Evolutionary conservation across 1,140 invertebrate genomes (phyloP).

Genomic region (Hestina assimilis): DNA sequence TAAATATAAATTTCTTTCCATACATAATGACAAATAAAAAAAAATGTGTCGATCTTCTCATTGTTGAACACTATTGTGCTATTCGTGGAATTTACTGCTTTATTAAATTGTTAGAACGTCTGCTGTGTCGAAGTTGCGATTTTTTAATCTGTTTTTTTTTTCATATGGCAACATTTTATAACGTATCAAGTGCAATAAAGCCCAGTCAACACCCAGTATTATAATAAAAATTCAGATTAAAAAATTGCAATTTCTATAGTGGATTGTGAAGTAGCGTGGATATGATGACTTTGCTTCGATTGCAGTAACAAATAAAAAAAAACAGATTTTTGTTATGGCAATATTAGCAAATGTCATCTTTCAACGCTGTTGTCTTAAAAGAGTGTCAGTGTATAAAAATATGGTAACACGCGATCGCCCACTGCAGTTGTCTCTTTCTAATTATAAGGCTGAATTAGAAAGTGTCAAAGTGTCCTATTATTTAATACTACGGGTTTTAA

Average conservation of each 20-base stretch:
- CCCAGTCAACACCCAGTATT: neutral
- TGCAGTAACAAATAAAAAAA: neutral
- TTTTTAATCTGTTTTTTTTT: neutral
- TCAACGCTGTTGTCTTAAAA: conserved; percentile 4
- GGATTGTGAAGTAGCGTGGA: neutral
- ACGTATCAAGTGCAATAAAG: neutral
- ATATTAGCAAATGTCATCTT: conserved; percentile 6
- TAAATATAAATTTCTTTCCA: conserved; percentile 58
- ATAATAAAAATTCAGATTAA: neutral
- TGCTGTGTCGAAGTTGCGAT: conserved; percentile 5
- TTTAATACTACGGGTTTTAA: conserved; percentile 32
- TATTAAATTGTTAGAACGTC: conserved; percentile 13
- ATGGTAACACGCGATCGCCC: conserved; percentile 49
- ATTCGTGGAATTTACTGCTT: conserved; percentile 26
- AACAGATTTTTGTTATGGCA: conserved; percentile 6
- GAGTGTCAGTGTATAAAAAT: conserved; percentile 28
- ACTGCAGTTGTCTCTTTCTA: conserved; percentile 62
- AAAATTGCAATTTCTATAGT: conserved; percentile 3
- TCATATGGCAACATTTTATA: neutral
- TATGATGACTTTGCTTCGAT: neutral
- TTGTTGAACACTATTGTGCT: conserved; percentile 12
- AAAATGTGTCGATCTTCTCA: conserved; percentile 42
- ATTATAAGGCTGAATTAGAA: conserved; percentile 76
- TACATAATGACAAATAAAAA: conserved; percentile 61
- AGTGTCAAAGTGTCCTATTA: conserved; percentile 55